These are phyloP conservation scores for Miopithecus talapoin DNA, from an alignment of 2,797 vertebrate genomes.

Conservation along the genomic window DNA sequence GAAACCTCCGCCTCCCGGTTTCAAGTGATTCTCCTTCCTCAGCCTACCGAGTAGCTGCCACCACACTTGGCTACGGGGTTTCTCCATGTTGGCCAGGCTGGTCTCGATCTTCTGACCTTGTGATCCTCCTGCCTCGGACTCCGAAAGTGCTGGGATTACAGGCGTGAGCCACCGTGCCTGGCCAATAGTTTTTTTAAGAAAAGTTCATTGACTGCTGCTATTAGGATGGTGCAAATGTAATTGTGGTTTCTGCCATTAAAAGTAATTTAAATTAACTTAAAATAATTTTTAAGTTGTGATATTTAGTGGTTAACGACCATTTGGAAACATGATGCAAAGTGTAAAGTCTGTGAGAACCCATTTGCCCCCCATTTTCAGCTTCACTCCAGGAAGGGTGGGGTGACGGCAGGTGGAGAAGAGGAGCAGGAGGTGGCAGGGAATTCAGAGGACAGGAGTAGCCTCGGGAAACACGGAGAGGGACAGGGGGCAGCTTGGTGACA, in stretches of 20 bases:
- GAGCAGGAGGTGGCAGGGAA: background rate
- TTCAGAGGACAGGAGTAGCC: background rate
- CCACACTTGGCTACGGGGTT: no score
- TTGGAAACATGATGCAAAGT: background rate
- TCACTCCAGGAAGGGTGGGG: background rate
- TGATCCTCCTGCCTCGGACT: no score
- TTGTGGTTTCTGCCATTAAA: background rate
- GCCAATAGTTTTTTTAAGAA: background rate
- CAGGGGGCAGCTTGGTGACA: background rate
- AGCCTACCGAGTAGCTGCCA: no score
- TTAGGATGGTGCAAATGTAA: background rate
- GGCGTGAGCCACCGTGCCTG: no score
- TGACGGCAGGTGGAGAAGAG: rapidly evolving
- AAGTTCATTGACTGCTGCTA: background rate
- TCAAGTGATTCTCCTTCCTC: no score
- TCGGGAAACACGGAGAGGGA: background rate
- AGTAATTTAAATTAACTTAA: background rate
- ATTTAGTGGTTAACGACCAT: background rate
- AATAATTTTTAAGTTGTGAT: background rate
- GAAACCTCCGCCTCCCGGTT: no score
- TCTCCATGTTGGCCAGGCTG: no score
- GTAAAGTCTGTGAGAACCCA: background rate
- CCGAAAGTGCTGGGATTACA: no score
- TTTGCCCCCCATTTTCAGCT: rapidly evolving
- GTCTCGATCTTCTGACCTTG: no score